Evolutionary conservation across 2,797 vertebrate species (phyloP), one percentile per base, ranked within the genome.

Genomic region (Dryobates pubescens): DNA sequence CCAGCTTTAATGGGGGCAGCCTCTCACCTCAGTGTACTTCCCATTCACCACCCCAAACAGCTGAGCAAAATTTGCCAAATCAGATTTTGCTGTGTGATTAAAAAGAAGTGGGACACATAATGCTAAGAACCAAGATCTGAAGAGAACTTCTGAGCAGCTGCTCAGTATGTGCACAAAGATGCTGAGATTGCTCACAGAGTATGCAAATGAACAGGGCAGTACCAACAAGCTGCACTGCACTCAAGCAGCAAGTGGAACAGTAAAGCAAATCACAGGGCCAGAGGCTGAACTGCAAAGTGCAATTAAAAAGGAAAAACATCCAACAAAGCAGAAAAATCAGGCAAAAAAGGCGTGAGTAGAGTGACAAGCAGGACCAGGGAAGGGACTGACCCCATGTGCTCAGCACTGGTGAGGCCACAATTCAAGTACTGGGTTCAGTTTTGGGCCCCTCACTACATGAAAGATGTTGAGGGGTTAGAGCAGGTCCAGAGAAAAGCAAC

Each of bases 131-230:
- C 17, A 62, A 90, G 23, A 69, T 63, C 75, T 3, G 1, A 90
- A 92, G 88, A 64, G 26, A 92, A 86, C 29, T 14, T 82, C 63
- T 45, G 63, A 95, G 41, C 75, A 94, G 62, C 63, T 92, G 88
- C 56, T 88, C 56, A 59, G 9, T 49, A 32, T 67, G 92, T 77
- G 65, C 63, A 53, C 57, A 88, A 83, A 80, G 72, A 67, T 74
- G 22, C 8, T 77, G 69, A 62, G 69, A 62, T 90, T 92, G 69
- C 69, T 84, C 7, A 76, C 7, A 16, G 29, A 86, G 20, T 56
- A 62, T 80, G 81, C 69, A 93, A 94, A 89, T 62, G 36, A 90
- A 43, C 11, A 27, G 78, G 75, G n/a, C 26, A 58, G 27, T 47
- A 69, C 86, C 73, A 71, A 30, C 18, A 85, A 95, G 51, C 64